Evolutionary conservation across 2,113 vertebrate species (phyloP).

Genomic region (Pimephales promelas): DNA sequence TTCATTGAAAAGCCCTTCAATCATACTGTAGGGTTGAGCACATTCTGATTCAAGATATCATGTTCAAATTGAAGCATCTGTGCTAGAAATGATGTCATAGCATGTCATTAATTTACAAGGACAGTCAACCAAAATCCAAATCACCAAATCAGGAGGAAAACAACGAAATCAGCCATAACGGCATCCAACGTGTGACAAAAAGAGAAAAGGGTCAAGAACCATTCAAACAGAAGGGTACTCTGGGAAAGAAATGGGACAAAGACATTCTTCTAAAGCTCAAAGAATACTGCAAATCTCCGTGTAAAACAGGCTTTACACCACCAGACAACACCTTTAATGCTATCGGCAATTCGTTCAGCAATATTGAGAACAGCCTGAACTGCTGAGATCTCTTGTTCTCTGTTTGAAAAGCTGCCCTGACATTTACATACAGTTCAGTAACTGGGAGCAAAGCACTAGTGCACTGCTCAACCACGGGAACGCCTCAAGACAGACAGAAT

Average conservation of each 20-base stretch:
- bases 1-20: background rate
- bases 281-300: background rate
- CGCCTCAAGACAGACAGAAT: background rate
- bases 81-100: background rate
- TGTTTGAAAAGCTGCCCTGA: background rate
- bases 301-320: background rate
- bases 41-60: background rate
- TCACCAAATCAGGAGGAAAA: background rate
- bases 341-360: background rate
- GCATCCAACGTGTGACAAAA: background rate
- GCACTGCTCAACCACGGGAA: background rate
- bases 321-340: background rate
- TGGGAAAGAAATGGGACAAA: background rate
- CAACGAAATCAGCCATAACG: background rate
- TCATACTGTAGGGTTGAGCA: background rate
- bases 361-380: background rate
- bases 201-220: background rate
- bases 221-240: constrained; percentile 2
- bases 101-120: background rate
- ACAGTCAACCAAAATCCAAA: background rate
- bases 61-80: background rate
- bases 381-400: background rate
- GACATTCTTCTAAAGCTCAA: background rate
- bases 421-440: background rate
- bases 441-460: background rate